Evolutionary conservation across 2,797 vertebrate genomes (phyloP).

Genomic region (Saxicola maurus): DNA sequence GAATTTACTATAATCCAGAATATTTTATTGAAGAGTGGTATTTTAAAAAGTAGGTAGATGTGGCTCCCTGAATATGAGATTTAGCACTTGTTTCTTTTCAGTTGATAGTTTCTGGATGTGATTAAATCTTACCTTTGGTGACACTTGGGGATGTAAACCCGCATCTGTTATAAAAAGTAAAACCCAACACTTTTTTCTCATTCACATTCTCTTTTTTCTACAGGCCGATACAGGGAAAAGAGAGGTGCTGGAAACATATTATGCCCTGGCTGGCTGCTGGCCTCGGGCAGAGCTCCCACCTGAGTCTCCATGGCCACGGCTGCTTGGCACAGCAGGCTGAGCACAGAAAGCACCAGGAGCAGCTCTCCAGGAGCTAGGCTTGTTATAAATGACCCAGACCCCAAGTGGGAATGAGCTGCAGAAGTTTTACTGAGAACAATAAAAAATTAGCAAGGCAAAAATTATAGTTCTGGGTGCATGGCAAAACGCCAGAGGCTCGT

Average conservation of each 20-base stretch:
- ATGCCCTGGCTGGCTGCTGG: accelerated
- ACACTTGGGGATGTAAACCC: background rate
- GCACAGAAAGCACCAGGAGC: background rate
- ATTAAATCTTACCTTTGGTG: background rate
- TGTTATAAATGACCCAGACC: background rate
- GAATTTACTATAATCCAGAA: background rate
- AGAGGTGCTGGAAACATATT: background rate
- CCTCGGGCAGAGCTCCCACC: accelerated
- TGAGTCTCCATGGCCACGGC: too few species aligned
- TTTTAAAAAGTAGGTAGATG: background rate
- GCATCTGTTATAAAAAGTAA: background rate
- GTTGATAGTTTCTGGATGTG: background rate
- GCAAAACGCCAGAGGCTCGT: background rate
- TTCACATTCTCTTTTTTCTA: background rate
- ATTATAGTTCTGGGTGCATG: too few species aligned
- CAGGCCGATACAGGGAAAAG: background rate
- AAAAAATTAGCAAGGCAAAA: too few species aligned
- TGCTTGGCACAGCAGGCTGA: accelerated
- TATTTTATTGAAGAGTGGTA: background rate
- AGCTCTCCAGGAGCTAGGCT: background rate
- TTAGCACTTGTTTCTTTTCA: background rate
- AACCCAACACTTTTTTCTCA: background rate
- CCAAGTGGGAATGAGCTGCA: too few species aligned
- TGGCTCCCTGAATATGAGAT: background rate
- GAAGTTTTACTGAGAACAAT: too few species aligned